Conservation (phyloP, 2,113 vertebrate species). For the Arothron firmamentum region DNA sequence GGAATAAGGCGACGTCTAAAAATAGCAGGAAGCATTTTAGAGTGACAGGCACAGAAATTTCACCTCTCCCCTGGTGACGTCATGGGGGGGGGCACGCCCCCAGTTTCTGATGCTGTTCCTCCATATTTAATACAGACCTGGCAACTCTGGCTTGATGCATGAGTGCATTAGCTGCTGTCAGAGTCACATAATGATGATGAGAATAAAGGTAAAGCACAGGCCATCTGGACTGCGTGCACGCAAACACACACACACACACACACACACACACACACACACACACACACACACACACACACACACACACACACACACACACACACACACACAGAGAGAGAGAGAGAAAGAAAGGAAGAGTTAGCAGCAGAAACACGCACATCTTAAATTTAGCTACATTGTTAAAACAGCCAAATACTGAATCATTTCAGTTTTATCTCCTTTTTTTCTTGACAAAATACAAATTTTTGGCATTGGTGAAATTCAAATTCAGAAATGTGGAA, state of each 20-base stretch:
- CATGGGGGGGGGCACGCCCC: slow-evolving; percentile 6
- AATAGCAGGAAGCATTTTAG: slow-evolving; percentile 12
- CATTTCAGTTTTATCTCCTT: too few relatives aligned
- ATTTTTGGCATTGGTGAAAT: too few relatives aligned
- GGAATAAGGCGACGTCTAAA: slow-evolving; percentile 12
- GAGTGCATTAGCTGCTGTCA: slow-evolving; percentile 47
- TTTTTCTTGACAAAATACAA: too few relatives aligned
- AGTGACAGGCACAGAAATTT: background rate
- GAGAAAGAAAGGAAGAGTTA: too few relatives aligned
- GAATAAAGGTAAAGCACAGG: slow-evolving; percentile 39
- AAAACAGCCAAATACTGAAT: slow-evolving; percentile 2
- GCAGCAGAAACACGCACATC: too few relatives aligned
- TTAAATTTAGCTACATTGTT: too few relatives aligned
- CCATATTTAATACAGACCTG: slow-evolving; percentile 46
- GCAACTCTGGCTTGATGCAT: slow-evolving; percentile 39
- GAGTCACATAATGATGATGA: slow-evolving; percentile 55
- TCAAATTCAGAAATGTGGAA: too few relatives aligned
- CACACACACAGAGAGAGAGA: too few relatives aligned
- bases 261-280: slow-evolving; percentile 4
- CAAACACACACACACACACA: background rate
- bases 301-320: slow-evolving; percentile 1
- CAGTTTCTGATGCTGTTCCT: slow-evolving; percentile 22
- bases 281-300: slow-evolving; percentile 2
- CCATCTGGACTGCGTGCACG: slow-evolving; percentile 30
- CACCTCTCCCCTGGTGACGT: slow-evolving; percentile 13